These are phyloP conservation scores for Brachyhypopomus gauderio DNA, from an alignment of 2,113 vertebrate genomes.

Conservation along the genomic window DNA sequence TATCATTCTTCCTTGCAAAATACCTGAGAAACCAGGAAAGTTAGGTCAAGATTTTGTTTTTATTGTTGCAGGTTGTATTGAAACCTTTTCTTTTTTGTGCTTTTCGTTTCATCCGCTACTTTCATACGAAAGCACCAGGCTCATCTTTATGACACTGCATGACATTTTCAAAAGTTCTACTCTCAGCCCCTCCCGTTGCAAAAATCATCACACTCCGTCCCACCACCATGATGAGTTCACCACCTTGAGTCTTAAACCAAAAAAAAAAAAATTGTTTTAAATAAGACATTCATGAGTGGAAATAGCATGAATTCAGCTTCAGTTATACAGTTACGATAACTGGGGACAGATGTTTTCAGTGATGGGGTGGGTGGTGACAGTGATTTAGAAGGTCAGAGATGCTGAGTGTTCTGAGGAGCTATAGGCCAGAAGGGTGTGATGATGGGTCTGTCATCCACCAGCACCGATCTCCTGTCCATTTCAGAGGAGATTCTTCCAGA, in stretches of 20 bases:
- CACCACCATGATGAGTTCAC: neutral
- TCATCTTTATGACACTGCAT: too few relatives aligned
- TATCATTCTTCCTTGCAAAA: neutral
- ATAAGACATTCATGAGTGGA: neutral
- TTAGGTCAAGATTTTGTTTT: too few relatives aligned
- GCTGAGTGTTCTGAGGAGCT: neutral
- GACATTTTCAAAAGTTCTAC: too few relatives aligned
- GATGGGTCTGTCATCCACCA: neutral
- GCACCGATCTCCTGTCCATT: neutral
- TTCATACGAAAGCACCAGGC: too few relatives aligned
- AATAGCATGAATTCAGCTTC: neutral
- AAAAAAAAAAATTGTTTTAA: neutral
- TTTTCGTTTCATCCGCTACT: too few relatives aligned
- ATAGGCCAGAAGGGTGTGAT: neutral
- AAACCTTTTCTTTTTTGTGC: too few relatives aligned
- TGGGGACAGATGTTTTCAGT: neutral
- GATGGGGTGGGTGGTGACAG: neutral
- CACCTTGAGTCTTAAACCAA: neutral
- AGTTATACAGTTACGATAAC: neutral
- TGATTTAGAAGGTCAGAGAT: neutral
- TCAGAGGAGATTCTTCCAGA: too few relatives aligned
- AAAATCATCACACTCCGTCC: neutral
- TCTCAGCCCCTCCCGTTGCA: too few relatives aligned
- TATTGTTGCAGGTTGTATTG: too few relatives aligned
- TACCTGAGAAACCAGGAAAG: neutral